Evolutionary conservation across 2,797 vertebrate species (phyloP), one percentile per base, ranked within the genome.

Genomic region (Bovichtus variegatus): DNA sequence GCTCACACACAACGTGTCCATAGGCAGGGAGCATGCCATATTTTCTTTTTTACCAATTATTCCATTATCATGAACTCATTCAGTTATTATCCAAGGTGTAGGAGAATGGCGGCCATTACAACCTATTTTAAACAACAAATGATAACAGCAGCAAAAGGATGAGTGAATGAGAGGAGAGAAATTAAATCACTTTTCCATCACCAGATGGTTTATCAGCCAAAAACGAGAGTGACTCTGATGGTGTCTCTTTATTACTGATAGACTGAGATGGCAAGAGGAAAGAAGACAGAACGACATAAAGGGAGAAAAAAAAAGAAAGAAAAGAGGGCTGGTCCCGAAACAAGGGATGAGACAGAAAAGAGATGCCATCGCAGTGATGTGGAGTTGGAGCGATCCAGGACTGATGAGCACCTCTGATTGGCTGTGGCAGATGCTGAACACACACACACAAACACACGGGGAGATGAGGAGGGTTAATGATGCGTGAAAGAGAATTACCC

Each of bases 401-500:
- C 72, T 80, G 85, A 89, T 82, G 86, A 82, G 69, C 49, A 34
- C 41, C 66, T 80, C 64, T 73, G 87, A 89, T 77, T 84, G 87
- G 78, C 78, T 79, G 81, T 23, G n/a, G 58, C 88, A 87, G 88
- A 83, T 75, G 82, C 64, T 59, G 62, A 78, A 73, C 11, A 58
- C 46, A 71, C 58, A 50, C 40, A 51, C 51, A 64, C 68, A 73
- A 43, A 72, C 71, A 50, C 58, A 55, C 27, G 1, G 49, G 74
- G 61, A 86, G 73, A 91, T 69, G 82, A 85, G 67, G 82, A 80
- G 73, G 40, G 64, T 66, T 93, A 93, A 93, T 91, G 88, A 89
- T 70, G 78, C 49, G 59, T 90, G 91, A 87, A 90, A 91, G 83
- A 90, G 85, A 91, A 90, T 90, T 78, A 89, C 65, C 67, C 79